These are phyloP conservation scores for Heteromormyrus szaboi DNA, from an alignment of 2,797 vertebrate genomes.

Conservation along the genomic window DNA sequence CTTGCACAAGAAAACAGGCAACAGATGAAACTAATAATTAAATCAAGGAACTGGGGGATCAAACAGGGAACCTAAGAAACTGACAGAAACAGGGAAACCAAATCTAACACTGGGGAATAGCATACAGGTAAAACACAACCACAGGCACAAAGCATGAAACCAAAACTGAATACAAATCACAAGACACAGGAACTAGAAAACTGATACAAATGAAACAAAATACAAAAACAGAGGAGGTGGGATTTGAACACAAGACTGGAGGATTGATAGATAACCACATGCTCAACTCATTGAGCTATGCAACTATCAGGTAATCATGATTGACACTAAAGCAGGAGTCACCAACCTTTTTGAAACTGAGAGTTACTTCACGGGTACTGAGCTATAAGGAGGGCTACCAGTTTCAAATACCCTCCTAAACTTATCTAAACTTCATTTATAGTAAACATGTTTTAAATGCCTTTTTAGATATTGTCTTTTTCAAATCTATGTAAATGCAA, in stretches of 20 bases:
- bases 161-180: neutral
- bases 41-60: neutral
- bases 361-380: too few species aligned
- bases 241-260: neutral
- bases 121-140: neutral
- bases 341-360: too few species aligned
- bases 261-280: neutral
- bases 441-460: too few species aligned
- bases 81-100: neutral
- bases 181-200: neutral
- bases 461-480: too few species aligned
- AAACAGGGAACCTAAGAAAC: neutral
- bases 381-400: too few species aligned
- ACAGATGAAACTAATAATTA: neutral
- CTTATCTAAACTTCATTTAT: too few species aligned
- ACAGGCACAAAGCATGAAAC: neutral
- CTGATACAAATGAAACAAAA: neutral
- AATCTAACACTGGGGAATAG: neutral
- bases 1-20: neutral
- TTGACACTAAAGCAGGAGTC: neutral
- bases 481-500: too few species aligned
- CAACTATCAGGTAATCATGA: neutral
- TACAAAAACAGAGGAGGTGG: neutral
- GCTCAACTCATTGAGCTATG: neutral
- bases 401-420: too few species aligned